A percentile compares a stretch with the other conserved stretches of the same genome.
Evolutionary conservation across 2,888 invertebrate species (phyloP).

Genomic region (Micoletzkya japonica): DNA sequence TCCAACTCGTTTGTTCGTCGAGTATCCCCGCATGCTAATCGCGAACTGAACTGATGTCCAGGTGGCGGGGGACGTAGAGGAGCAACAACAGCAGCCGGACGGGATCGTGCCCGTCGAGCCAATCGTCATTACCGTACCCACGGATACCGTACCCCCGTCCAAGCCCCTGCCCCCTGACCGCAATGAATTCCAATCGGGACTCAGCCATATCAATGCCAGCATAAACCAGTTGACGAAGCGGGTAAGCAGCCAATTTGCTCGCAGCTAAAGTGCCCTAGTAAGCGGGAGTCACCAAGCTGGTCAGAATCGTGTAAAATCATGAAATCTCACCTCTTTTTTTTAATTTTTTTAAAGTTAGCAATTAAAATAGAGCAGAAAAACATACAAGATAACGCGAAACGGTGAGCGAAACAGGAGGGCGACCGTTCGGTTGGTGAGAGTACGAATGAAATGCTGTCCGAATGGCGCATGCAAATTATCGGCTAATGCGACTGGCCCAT

Average conservation of each 20-base stretch:
- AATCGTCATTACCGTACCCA: background rate
- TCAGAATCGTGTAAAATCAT: no score
- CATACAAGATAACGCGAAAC: no score
- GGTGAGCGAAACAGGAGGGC: no score
- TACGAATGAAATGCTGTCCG: background rate
- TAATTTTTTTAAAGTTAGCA: no score
- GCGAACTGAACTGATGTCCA: no score
- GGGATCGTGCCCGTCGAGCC: background rate
- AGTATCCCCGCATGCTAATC: no score
- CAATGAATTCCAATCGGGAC: conserved; percentile 37
- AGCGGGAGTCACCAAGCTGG: no score
- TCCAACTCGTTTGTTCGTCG: no score
- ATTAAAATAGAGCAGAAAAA: no score
- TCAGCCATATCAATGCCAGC: conserved; percentile 36
- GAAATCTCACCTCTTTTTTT: no score
- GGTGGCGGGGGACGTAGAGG: conserved; percentile 24
- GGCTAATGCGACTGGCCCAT: background rate
- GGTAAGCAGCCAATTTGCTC: conserved; percentile 34
- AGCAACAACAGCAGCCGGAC: conserved; percentile 6
- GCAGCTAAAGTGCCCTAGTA: background rate
- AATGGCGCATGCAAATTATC: background rate
- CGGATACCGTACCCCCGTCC: background rate
- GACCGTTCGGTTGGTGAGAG: background rate
- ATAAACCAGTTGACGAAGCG: conserved; percentile 31
- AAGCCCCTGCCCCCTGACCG: conserved; percentile 33